Evolutionary conservation across 1,140 invertebrate species (phyloP).

Genomic region (Caenorhabditis elegans): WBcel235 BX284606.5:12812001-12812500

Average conservation of each 20-base stretch:
- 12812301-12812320: not conserved
- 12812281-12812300: too few relatives aligned
- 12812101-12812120: not conserved
- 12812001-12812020: conserved; percentile 29
- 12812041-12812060: not conserved
- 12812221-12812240: not conserved
- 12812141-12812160: conserved; percentile 32
- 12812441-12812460: not conserved
- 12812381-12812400: not conserved
- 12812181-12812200: not conserved
- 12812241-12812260: not conserved
- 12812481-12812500: conserved; percentile 14
- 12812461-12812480: conserved; percentile 9
- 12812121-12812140: not conserved
- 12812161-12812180: not conserved
- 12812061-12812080: conserved; percentile 7
- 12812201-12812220: conserved; percentile 1
- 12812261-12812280: not conserved
- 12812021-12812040: not conserved
- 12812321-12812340: not conserved
- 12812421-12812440: not conserved
- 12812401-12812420: not conserved
- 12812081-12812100: conserved; percentile 22
- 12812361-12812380: not conserved
- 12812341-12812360: not conserved